Evolutionary conservation across 2,113 vertebrate genomes (phyloP).

Genomic region (Ranitomeya imitator): DNA sequence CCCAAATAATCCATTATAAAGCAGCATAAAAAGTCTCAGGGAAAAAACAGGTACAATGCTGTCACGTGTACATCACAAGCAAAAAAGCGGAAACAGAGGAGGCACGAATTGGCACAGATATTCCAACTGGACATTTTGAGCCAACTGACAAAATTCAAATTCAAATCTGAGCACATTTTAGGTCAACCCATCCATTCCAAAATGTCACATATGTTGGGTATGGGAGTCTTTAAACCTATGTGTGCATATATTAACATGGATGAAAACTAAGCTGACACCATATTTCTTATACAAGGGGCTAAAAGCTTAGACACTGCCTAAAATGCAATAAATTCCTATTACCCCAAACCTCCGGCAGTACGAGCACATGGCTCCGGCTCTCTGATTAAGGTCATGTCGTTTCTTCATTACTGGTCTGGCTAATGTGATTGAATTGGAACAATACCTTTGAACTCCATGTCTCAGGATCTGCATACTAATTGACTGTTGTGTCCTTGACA

Average conservation of each 20-base stretch:
- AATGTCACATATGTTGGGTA: not conserved
- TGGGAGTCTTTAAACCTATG: not conserved
- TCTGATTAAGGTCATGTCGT: constrained; percentile 88
- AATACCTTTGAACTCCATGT: constrained; percentile 91
- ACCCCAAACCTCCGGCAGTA: constrained; percentile 63
- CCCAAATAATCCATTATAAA: too few species aligned
- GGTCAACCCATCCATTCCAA: not conserved
- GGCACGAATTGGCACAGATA: too few species aligned
- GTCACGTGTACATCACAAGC: too few species aligned
- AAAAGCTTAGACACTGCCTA: constrained; percentile 32
- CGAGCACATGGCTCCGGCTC: constrained; percentile 70
- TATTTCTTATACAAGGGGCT: not conserved
- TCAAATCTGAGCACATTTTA: not conserved
- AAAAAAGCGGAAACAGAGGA: too few species aligned
- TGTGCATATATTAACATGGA: not conserved
- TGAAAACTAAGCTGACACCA: not conserved
- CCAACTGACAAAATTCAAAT: too few species aligned
- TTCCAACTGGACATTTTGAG: too few species aligned
- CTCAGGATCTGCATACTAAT: constrained; percentile 96
- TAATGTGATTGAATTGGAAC: constrained; percentile 95
- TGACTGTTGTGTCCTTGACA: constrained; percentile 85
- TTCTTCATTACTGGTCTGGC: constrained; percentile 87
- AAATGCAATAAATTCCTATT: constrained; percentile 41
- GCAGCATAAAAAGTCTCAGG: too few species aligned
- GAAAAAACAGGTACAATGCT: too few species aligned